These are phyloP conservation scores for Kradibia gibbosae DNA, from an alignment of 1,140 invertebrate genomes.

Conservation along the genomic window DNA sequence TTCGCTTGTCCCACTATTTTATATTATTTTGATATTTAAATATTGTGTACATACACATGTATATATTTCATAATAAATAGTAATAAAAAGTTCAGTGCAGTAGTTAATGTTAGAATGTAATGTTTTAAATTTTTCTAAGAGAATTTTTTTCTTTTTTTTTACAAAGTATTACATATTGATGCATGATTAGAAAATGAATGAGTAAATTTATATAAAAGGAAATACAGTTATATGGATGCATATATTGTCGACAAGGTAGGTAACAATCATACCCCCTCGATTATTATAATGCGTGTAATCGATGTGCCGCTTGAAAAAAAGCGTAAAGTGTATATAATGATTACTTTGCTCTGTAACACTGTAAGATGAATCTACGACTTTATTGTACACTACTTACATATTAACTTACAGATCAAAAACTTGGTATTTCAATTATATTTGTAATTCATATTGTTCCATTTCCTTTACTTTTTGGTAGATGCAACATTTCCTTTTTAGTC, in stretches of 20 bases:
- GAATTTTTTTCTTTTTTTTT: neutral
- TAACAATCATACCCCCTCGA: conserved; percentile 23
- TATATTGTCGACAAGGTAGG: conserved; percentile 34
- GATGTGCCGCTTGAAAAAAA: conserved; percentile 4
- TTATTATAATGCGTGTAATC: conserved; percentile 24
- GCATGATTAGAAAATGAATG: neutral
- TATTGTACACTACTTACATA: conserved; percentile 71
- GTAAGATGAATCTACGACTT: conserved; percentile 56
- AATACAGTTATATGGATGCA: neutral
- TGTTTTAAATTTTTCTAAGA: neutral
- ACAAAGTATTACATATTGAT: neutral
- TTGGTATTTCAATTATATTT: conserved; percentile 8
- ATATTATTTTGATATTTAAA: neutral
- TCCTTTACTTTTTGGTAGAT: conserved; percentile 65
- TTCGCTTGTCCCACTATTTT: neutral
- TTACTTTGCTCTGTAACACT: conserved; percentile 47
- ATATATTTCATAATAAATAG: neutral
- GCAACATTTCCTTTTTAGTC: conserved; percentile 51
- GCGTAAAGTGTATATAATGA: too few species aligned
- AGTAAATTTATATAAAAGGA: neutral
- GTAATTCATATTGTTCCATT: neutral
- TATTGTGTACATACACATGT: neutral
- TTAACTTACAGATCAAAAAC: conserved; percentile 49
- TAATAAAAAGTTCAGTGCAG: neutral
- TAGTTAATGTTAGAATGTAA: neutral